Evolutionary conservation across 2,888 invertebrate genomes (phyloP).

Genomic region (Bellardia bayeri): DNA sequence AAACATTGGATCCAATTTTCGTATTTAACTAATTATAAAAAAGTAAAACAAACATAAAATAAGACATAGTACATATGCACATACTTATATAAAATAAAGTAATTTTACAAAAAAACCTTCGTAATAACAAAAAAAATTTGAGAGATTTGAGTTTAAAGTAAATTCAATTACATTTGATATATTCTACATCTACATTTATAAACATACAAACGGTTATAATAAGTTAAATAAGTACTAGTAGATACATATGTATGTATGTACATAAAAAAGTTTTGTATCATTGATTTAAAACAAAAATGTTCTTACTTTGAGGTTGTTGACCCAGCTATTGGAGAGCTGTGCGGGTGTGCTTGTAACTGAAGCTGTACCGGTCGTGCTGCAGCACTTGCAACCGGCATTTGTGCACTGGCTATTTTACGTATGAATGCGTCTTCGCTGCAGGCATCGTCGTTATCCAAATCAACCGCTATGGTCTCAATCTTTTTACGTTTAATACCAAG

Average conservation of each 20-base stretch:
- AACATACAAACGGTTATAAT: too few species aligned
- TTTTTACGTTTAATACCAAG: slow-evolving; percentile 80
- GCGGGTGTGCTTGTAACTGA: slow-evolving; percentile 40
- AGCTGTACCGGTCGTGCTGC: slow-evolving; percentile 43
- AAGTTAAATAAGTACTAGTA: not conserved
- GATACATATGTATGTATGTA: too few species aligned
- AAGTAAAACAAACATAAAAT: not conserved
- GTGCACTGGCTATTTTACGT: slow-evolving; percentile 81
- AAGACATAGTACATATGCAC: not conserved
- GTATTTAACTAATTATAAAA: not conserved
- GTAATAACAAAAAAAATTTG: not conserved
- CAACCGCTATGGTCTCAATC: slow-evolving; percentile 80
- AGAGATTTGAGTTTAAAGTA: too few species aligned
- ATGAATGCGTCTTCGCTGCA: slow-evolving; percentile 84
- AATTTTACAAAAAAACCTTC: too few species aligned
- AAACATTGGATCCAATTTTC: slow-evolving; percentile 7
- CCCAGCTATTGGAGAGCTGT: slow-evolving; percentile 11
- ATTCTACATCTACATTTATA: not conserved
- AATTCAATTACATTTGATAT: too few species aligned
- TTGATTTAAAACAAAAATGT: slow-evolving; percentile 29
- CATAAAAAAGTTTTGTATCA: not conserved
- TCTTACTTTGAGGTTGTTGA: slow-evolving; percentile 76
- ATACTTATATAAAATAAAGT: not conserved
- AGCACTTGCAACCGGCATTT: slow-evolving; percentile 39
- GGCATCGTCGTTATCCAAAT: slow-evolving; percentile 84